Conservation (phyloP, 1,140 invertebrate species). For the Aphis craccivora region DNA sequence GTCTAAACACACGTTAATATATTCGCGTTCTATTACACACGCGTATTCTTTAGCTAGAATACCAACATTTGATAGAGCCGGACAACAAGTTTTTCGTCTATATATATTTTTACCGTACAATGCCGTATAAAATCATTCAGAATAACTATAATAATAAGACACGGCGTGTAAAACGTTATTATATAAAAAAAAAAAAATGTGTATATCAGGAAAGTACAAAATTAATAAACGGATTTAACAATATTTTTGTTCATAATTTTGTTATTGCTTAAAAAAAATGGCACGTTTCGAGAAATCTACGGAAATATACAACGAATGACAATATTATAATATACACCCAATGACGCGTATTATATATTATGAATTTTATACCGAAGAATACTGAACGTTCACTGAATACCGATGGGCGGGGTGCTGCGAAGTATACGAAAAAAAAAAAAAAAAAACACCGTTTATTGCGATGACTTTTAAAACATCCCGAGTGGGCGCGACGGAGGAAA, state of each 20-base stretch:
- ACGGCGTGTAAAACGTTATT: neutral
- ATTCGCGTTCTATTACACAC: neutral
- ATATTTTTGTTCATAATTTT: neutral
- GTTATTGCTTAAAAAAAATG: neutral
- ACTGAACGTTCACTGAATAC: conserved; percentile 39
- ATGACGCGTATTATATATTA: no score
- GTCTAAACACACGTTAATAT: neutral
- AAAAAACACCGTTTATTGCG: no score
- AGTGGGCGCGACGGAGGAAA: neutral
- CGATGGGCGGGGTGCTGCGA: neutral
- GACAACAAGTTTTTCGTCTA: neutral
- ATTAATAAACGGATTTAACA: neutral
- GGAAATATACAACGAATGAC: neutral
- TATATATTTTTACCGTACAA: neutral
- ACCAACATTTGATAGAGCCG: neutral
- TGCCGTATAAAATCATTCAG: neutral
- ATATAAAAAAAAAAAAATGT: no score
- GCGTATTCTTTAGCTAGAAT: neutral
- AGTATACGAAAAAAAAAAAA: neutral
- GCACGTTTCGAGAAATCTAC: neutral
- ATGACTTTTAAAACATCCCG: neutral
- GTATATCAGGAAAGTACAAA: neutral
- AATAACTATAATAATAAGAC: neutral
- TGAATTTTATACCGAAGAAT: neutral
- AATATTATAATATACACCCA: no score